Base-by-base conservation (phyloP, 1,140 invertebrate genomes). In the Achatina immaculata region DNA sequence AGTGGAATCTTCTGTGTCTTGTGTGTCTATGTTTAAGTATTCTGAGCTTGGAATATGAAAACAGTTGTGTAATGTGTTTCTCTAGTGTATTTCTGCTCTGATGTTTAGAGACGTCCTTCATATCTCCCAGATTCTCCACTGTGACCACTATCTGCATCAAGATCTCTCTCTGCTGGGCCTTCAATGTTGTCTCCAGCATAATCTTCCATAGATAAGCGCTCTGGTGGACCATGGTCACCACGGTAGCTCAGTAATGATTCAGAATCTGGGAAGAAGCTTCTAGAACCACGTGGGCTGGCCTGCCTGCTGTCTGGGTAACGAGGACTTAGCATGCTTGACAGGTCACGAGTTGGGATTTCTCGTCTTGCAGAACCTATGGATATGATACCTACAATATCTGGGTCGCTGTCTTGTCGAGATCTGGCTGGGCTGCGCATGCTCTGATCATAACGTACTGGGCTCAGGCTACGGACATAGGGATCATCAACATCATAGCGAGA, bases 241-340 rank as follows among this genome's bases (percentile, higher is more conserved):
- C 82, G 69, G 66, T 81, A 73, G 62, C 80, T 83, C 48, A 79
- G 83, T 62, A 86, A 40, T 48, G 86, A 83, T 48, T 89, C 88
- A 3, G 86, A 79, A 45, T 89, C 88, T 1, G 89, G 84, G 83
- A 90, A 90, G 79, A 90, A 90, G 24, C 82, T 81, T 24, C 81
- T 77, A 7, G 84, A 78, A 0, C 84, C 85, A 28, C 88, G 58
- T 21, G 89, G 89, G 76, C 87, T 88, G 2, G 88, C 78, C 24
- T 86, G 81, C 24, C 85, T 66, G 80, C 88, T 88, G 62, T 89
- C 86, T 16, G 80, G 58, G 83, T 84, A 88, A n/a, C 86, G 81
- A 2, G 89, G 89, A 84, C 89, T 90, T 16, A 88, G 71, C 74
- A 87, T 83, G 19, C 75, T 79, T 19, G 83, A 81, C 31, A 66